Evolutionary conservation across 1,140 invertebrate species (phyloP).

Genomic region (Orius laevigatus): DNA sequence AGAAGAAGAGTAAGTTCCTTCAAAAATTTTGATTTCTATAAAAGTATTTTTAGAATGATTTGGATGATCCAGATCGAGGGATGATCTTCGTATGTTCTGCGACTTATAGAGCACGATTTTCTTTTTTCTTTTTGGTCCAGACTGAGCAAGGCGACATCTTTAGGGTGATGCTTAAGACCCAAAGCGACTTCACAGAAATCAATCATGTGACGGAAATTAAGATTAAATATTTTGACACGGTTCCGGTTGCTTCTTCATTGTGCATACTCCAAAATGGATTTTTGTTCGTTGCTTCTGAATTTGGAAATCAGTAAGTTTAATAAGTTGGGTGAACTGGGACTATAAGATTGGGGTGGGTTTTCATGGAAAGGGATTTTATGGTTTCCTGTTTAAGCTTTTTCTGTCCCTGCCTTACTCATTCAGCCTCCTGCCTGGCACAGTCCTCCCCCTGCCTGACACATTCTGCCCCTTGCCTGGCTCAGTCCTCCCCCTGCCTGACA

Average conservation of each 20-base stretch:
- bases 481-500: no score
- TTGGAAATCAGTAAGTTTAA: conserved; percentile 96
- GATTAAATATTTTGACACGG: conserved; percentile 98
- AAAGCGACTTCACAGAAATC: conserved; percentile 96
- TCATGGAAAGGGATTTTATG: background rate
- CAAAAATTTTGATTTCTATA: conserved; percentile 1
- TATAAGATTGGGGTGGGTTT: no score
- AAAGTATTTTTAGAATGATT: conserved; percentile 56
- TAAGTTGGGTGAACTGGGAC: no score
- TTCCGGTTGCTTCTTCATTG: conserved; percentile 88
- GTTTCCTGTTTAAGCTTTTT: no score
- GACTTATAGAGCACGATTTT: conserved; percentile 97
- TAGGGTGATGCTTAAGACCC: conserved; percentile 95
- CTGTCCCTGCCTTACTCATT: no score
- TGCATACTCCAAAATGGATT: conserved; percentile 98
- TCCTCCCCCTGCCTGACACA: no score
- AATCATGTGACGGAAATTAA: conserved; percentile 99
- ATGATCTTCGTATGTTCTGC: conserved; percentile 99
- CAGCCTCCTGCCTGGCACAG: no score
- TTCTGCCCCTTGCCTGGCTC: no score
- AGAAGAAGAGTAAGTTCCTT: conserved; percentile 51
- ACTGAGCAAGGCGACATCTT: conserved; percentile 96
- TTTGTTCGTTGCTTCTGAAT: conserved; percentile 95
- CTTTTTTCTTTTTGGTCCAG: conserved; percentile 93
- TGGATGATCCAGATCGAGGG: conserved; percentile 97